phyloP scores from a whole-genome alignment of 2,888 invertebrate genomes.

The Caenorhabditis doughertyi region DNA sequence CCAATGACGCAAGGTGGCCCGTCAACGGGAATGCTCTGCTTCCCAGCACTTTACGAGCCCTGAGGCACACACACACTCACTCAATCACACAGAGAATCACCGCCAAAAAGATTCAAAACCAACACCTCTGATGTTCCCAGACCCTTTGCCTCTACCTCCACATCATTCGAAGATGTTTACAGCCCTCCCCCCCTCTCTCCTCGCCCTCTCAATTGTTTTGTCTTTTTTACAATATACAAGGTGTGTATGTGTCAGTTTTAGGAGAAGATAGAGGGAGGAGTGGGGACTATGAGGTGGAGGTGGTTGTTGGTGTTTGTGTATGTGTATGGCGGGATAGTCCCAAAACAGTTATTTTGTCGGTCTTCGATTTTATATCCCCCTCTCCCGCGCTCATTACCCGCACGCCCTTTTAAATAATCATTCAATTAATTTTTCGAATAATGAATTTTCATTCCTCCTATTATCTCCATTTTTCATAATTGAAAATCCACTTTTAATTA shows the following conservation, averaged over 20 bases:
- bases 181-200: conserved; percentile 17
- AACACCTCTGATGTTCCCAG: conserved; percentile 42
- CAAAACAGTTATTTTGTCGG: neutral
- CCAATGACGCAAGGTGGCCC: no score
- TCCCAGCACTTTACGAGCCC: no score
- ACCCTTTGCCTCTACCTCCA: conserved; percentile 22
- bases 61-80: no score
- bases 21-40: no score
- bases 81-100: conserved; percentile 1
- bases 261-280: neutral
- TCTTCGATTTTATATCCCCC: neutral
- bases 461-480: neutral
- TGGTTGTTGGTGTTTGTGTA: conserved; percentile 21
- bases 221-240: conserved; percentile 50
- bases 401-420: neutral
- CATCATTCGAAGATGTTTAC: conserved; percentile 53
- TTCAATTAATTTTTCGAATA: neutral
- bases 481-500: neutral
- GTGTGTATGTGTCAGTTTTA: conserved; percentile 28
- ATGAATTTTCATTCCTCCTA: neutral
- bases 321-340: no score
- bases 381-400: neutral
- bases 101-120: conserved; percentile 3
- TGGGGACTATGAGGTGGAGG: conserved; percentile 12
- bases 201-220: conserved; percentile 29